phyloP scores from a whole-genome alignment of 2,113 vertebrate genomes.

The Thinocorus orbignyianus region DNA sequence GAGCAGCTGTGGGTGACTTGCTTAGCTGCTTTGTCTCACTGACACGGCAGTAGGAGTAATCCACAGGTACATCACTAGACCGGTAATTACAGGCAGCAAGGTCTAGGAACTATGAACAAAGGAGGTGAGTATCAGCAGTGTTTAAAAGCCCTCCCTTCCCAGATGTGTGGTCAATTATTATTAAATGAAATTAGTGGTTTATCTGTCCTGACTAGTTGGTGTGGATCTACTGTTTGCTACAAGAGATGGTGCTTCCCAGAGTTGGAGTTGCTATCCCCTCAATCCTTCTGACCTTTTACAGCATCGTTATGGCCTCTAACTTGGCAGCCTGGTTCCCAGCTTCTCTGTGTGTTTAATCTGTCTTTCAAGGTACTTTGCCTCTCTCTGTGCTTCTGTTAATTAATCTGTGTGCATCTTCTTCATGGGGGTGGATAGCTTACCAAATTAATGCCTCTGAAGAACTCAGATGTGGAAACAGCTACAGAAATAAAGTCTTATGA shows the following conservation, averaged over 20 bases:
- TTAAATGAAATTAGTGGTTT: neutral
- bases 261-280: neutral
- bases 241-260: neutral
- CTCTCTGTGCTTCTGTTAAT: neutral
- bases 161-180: neutral
- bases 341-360: neutral
- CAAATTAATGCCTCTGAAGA: neutral
- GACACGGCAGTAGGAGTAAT: neutral
- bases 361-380: neutral
- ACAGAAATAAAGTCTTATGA: neutral
- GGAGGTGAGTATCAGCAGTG: neutral
- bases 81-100: neutral
- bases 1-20: neutral
- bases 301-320: neutral
- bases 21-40: neutral
- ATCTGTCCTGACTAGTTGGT: neutral
- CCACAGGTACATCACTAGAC: neutral
- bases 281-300: neutral
- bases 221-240: neutral
- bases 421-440: neutral
- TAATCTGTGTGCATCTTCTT: neutral
- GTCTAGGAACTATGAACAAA: neutral
- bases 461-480: neutral
- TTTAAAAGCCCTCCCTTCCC: neutral
- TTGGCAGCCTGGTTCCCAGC: neutral